A percentile compares a stretch with the other conserved stretches of the same genome.
phyloP scores from a whole-genome alignment of 2,888 invertebrate genomes.

The Nycteola revayana region DNA sequence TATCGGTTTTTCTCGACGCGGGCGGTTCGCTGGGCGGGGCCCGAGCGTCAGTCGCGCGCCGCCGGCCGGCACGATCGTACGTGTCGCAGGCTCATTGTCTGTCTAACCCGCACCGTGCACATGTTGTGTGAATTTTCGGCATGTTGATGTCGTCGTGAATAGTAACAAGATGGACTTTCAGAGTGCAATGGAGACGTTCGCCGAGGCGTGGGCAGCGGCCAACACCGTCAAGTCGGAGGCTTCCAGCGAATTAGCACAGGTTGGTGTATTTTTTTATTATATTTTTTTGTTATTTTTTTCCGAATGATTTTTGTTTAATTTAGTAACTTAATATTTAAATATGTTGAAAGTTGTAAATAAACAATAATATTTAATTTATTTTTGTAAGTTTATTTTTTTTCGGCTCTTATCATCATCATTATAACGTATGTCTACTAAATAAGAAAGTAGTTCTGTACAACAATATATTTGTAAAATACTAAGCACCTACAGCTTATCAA shows the following conservation, averaged over 20 bases:
- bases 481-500: too few species aligned
- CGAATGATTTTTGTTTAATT: not conserved
- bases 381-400: too few species aligned
- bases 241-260: conserved; percentile 85
- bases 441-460: too few species aligned
- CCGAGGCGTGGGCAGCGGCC: conserved; percentile 98
- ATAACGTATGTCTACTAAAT: too few species aligned
- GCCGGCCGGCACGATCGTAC: conserved; percentile 82
- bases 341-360: too few species aligned
- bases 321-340: not conserved
- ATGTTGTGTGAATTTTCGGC: conserved; percentile 72
- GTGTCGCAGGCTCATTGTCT: conserved; percentile 41
- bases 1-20: conserved; percentile 79
- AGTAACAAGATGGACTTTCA: conserved; percentile 94
- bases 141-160: conserved; percentile 78
- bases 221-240: conserved; percentile 84
- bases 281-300: not conserved
- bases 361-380: too few species aligned
- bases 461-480: too few species aligned
- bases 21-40: conserved; percentile 79
- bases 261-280: conserved; percentile 54
- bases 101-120: conserved; percentile 52
- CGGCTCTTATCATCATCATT: too few species aligned
- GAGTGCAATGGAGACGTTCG: conserved; percentile 99
- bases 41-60: conserved; percentile 81